phyloP scores from a whole-genome alignment of 35 echinoderm and acorn worm species.

The Chiridota heheva region DNA sequence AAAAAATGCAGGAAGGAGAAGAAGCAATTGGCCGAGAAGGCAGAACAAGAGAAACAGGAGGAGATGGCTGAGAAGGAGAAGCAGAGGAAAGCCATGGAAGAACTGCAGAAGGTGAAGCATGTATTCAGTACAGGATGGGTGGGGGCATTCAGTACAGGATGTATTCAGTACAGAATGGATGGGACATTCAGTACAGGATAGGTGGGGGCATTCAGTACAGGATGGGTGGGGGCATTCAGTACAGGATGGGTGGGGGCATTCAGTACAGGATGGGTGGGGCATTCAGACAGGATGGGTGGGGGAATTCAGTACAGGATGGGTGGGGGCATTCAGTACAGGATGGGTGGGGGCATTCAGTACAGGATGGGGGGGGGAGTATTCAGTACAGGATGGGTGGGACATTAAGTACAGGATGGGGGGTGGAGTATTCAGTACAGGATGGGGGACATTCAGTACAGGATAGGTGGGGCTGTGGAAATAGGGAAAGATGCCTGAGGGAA shows the following conservation, averaged over 20 bases:
- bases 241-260: no score
- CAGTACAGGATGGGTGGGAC: no score
- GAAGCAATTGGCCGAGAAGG: constrained; percentile 31
- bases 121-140: neutral
- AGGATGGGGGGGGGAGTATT: neutral
- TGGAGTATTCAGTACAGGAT: neutral
- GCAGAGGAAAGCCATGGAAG: constrained; percentile 44
- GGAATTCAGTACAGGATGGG: neutral
- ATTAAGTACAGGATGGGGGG: no score
- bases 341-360: neutral
- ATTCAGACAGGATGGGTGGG: neutral
- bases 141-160: constrained; percentile 2
- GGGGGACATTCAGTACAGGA: neutral
- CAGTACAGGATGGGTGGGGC: neutral
- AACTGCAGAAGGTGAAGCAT: constrained; percentile 28
- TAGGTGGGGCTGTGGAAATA: neutral
- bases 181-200: no score
- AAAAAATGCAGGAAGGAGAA: constrained; percentile 28
- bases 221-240: neutral
- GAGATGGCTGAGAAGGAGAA: constrained; percentile 40
- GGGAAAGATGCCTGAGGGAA: neutral
- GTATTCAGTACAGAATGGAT: no score
- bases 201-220: neutral
- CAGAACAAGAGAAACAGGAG: constrained; percentile 24
- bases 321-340: neutral